These are phyloP conservation scores for Urocynchramus pylzowi DNA, from an alignment of 2,113 vertebrate genomes.

Conservation along the genomic window DNA sequence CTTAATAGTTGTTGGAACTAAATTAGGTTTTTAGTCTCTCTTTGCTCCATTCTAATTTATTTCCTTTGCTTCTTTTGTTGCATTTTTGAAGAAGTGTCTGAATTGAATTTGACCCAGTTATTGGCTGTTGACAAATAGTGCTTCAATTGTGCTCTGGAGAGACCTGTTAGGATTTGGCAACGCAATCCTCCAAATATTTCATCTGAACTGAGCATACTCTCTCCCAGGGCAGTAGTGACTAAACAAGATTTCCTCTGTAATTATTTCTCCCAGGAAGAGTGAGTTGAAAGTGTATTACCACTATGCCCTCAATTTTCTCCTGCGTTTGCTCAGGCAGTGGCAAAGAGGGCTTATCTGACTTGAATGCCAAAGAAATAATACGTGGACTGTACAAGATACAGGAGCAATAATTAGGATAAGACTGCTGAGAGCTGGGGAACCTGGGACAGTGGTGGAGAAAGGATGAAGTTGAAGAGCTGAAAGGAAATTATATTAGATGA, in stretches of 20 bases:
- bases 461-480: neutral
- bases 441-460: neutral
- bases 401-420: neutral
- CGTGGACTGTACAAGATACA: neutral
- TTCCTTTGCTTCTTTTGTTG: neutral
- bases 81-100: neutral
- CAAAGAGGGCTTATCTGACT: neutral
- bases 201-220: neutral
- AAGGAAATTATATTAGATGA: neutral
- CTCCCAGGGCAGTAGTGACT: neutral
- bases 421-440: neutral
- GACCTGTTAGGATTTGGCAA: neutral
- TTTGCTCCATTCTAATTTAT: neutral
- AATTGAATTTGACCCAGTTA: constrained; percentile 33
- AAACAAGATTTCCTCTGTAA: constrained; percentile 23
- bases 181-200: neutral
- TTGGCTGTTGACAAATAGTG: neutral
- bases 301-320: neutral
- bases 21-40: neutral
- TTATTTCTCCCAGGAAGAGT: constrained; percentile 13
- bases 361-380: neutral
- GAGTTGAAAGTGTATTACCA: neutral
- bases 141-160: neutral
- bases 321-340: neutral
- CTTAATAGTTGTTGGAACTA: neutral